These are phyloP conservation scores for Papilio glaucus DNA, from an alignment of 1,140 invertebrate species.

Conservation along the genomic window DNA sequence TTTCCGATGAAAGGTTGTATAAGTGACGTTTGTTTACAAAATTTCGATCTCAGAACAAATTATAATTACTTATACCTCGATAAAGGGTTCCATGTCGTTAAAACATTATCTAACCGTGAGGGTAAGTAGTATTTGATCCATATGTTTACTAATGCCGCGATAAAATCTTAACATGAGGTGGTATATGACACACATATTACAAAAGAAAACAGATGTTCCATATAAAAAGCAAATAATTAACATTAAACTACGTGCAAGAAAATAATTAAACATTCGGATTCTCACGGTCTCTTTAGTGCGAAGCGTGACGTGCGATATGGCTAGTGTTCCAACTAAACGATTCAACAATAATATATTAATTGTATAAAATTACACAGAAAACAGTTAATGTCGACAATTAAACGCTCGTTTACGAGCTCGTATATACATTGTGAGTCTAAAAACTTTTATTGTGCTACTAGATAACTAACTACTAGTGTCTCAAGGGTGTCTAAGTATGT, in stretches of 20 bases:
- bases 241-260: neutral
- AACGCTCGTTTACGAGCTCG: neutral
- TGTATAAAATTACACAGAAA: conserved; percentile 39
- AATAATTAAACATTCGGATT: conserved; percentile 41
- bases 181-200: neutral
- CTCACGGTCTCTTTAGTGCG: conserved; percentile 51
- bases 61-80: too few relatives aligned
- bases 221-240: too few relatives aligned
- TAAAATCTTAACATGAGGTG: neutral
- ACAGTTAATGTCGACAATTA: neutral
- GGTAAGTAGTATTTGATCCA: too few relatives aligned
- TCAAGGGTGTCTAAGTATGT: too few relatives aligned
- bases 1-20: too few relatives aligned
- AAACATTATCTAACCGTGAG: too few relatives aligned
- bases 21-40: too few relatives aligned
- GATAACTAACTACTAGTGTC: neutral
- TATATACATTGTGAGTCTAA: neutral
- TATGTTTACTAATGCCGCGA: neutral
- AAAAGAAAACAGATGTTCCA: neutral
- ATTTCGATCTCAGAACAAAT: too few relatives aligned
- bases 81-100: too few relatives aligned
- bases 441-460: neutral
- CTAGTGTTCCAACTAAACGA: conserved; percentile 56
- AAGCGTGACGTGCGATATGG: conserved; percentile 67
- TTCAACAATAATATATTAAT: conserved; percentile 50